Evolutionary conservation across 2,888 invertebrate genomes (phyloP).

Genomic region (Parnassius mnemosyne): DNA sequence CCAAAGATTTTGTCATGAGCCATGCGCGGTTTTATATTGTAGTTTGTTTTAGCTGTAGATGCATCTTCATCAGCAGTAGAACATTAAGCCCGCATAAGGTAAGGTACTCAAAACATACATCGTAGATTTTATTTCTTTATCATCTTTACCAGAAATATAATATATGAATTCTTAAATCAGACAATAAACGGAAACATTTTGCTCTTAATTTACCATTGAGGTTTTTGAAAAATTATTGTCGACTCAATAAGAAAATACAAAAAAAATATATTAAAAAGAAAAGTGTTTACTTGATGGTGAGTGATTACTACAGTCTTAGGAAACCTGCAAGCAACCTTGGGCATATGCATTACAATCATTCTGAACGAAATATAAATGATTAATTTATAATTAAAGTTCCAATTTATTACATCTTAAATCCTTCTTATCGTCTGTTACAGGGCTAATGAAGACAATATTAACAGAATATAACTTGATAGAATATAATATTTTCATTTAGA

Average conservation of each 20-base stretch:
- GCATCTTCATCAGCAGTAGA: slow-evolving; percentile 51
- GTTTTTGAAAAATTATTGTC: too few species aligned
- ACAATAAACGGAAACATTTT: background rate
- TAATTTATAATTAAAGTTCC: background rate
- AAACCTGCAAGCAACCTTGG: too few species aligned
- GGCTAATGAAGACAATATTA: too few species aligned
- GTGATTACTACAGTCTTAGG: too few species aligned
- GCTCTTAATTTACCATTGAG: too few species aligned
- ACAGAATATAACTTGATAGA: too few species aligned
- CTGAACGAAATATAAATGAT: background rate
- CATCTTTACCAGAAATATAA: background rate
- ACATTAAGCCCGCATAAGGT: slow-evolving; percentile 45
- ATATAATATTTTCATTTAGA: slow-evolving; percentile 9
- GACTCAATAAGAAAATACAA: too few species aligned
- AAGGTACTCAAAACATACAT: slow-evolving; percentile 36
- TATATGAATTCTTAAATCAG: too few species aligned
- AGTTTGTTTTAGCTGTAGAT: slow-evolving; percentile 68
- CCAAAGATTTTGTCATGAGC: slow-evolving; percentile 51
- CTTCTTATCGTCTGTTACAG: too few species aligned
- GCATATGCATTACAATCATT: too few species aligned
- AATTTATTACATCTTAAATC: background rate
- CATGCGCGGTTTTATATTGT: slow-evolving; percentile 60
- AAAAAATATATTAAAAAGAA: too few species aligned
- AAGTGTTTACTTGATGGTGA: too few species aligned
- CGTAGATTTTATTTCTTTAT: slow-evolving; percentile 22